Evolutionary conservation across 2,888 invertebrate genomes (phyloP), one percentile per base, ranked within the genome.

Genomic region (Colletes collaris): DNA sequence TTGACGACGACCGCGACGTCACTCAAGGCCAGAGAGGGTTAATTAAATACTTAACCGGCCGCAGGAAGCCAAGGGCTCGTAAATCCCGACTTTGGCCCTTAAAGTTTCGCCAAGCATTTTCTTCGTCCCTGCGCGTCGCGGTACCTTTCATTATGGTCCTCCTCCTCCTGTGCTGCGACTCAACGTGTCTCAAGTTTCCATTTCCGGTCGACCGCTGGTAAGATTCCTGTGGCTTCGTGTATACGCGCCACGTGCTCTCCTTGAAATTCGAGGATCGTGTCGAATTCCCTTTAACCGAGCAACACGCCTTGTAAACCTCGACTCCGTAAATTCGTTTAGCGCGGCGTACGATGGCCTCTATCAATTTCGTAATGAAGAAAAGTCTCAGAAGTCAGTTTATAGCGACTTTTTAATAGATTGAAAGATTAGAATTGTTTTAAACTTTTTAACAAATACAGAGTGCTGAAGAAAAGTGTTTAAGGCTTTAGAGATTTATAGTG

Each of bases 201-300:
- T 84, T 86, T 86, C 86, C 82, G 86, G 78, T 56, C 52, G 76
- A 64, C 55, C 65, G 59, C 55, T 80, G 60, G 76, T 68, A 50
- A 79, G 79, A 79, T 56, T 70, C 65, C 77, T 79, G 81, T 73
- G 85, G 82, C 84, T 84, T 82, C 81, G 35, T 65, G 16, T 40
- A 53, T 44, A 60, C 27, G 55, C 44, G 44, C 44, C 44, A 46
- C 44, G 44, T 50, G 66, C 64, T 72, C 74, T 69, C 81, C 70
- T 85, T 87, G 85, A 86, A 88, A 88, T 85, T 81, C 77, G 82
- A 86, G 84, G 76, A 78, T 85, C 84, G 75, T 81, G 79, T 82
- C 82, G 78, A 87, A 87, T 88, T 84, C 65, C 56, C 37, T 44
- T 16, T 50, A 64, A 77, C 59, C 16, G 16, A 13, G 4, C 27